Evolutionary conservation across 2,888 invertebrate species (phyloP), one percentile per base, ranked within the genome.

Genomic region (Miltochrista miniata): DNA sequence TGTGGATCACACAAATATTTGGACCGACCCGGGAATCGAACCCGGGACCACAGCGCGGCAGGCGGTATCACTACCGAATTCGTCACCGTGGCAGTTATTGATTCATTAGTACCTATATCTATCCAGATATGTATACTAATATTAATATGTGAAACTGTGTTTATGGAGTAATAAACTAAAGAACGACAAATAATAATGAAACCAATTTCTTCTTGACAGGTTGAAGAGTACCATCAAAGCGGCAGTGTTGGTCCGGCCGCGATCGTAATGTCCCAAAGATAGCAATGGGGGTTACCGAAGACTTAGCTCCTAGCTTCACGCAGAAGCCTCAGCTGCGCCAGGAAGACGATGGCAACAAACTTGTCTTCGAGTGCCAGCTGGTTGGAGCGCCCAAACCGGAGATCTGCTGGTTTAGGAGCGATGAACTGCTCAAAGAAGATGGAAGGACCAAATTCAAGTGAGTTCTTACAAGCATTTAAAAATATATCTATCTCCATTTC

Each of bases 231-330:
- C 57, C 68, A 70, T 68, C 68, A 64, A 64, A 65, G 70, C 70
- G 72, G 70, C 51, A 70, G 59, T 63, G 65, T 65, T 61, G 57
- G 61, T 68, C 65, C 64, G 54, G 64, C 68, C 68, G 70, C 77
- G 75, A 76, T 75, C 87, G 90, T 87, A 79, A 90, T 90, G 90
- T 76, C 79, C 80, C 70, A 74, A 77, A 85, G 79, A 67, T 90
- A 90, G 83, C 77, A 71, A 96, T 96, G 96, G 96, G 96, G 94
- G 95, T 96, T 92, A 94, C 95, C 85, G 98, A 98, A 92, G 98
- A 98, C 92, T 96, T 98, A 93, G 98, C 98, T 93, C 98, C 98
- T 90, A 98, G 98, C 94, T 98, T 99, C 94, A 97, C 98, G 72
- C 98, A 98, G 93, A 98, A 98, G 95, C 98, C 98, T 67, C 97